A percentile compares a stretch with the other conserved stretches of the same genome.
Evolutionary conservation across 2,113 vertebrate genomes (phyloP).

Genomic region (Oncorhynchus clarkii): DNA sequence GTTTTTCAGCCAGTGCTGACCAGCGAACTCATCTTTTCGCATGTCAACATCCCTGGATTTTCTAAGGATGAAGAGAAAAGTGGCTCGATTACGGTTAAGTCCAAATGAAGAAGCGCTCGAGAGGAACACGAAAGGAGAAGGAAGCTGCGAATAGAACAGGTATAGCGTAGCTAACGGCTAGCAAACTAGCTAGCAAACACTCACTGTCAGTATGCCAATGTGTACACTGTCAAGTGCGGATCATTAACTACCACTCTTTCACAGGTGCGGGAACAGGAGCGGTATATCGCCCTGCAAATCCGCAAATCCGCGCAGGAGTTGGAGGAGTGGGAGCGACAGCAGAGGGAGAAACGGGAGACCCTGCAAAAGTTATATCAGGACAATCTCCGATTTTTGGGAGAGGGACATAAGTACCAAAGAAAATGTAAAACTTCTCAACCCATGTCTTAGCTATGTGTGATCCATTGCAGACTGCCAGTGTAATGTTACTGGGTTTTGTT

Average conservation of each 20-base stretch:
- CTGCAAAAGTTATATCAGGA: slow-evolving; percentile 82
- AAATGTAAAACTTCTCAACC: slow-evolving; percentile 73
- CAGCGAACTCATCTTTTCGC: too few species aligned
- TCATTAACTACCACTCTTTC: too few species aligned
- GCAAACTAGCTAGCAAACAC: too few species aligned
- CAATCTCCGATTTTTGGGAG: slow-evolving; percentile 79
- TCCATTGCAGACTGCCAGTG: too few species aligned
- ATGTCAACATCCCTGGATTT: neutral
- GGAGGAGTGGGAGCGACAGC: slow-evolving; percentile 81
- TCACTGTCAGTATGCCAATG: neutral
- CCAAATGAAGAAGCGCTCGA: slow-evolving; percentile 90
- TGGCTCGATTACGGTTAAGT: slow-evolving; percentile 75
- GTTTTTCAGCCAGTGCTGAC: too few species aligned
- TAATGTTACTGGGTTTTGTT: too few species aligned
- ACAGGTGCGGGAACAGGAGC: too few species aligned
- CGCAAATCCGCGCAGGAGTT: too few species aligned
- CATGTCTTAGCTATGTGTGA: neutral
- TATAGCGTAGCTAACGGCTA: slow-evolving; percentile 39
- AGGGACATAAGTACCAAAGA: slow-evolving; percentile 86
- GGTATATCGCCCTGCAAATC: too few species aligned
- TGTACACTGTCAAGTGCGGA: neutral
- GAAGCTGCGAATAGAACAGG: slow-evolving; percentile 89
- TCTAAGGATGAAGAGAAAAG: slow-evolving; percentile 81
- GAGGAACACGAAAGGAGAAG: slow-evolving; percentile 88
- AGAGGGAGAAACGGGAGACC: slow-evolving; percentile 75